phyloP scores from a whole-genome alignment of 2,888 invertebrate genomes.

The Hedya salicella region DNA sequence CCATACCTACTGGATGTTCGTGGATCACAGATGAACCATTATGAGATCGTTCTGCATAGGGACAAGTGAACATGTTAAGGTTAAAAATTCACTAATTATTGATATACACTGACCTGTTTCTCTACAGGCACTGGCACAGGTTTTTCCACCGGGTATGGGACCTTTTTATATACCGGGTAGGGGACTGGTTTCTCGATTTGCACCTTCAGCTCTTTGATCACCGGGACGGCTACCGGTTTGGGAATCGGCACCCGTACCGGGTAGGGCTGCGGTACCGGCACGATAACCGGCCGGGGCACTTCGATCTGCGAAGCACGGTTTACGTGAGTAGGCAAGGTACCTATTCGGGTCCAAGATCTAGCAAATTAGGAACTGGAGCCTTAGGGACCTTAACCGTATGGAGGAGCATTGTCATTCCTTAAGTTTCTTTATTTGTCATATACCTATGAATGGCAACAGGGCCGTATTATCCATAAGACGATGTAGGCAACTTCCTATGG shows the following conservation, averaged over 20 bases:
- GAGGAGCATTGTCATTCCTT: no score
- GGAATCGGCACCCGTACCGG: conserved; percentile 90
- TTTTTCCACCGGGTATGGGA: conserved; percentile 90
- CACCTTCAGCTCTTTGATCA: conserved; percentile 85
- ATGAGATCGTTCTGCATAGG: no score
- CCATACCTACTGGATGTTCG: no score
- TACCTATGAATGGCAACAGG: no score
- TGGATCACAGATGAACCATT: no score
- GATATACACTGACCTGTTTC: conserved; percentile 85
- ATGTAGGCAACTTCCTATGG: no score
- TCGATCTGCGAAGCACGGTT: conserved; percentile 85
- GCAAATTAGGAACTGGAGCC: background rate
- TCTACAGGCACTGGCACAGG: conserved; percentile 89
- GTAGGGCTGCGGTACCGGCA: conserved; percentile 90
- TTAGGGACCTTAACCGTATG: no score
- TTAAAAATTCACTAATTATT: background rate
- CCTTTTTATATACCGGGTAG: conserved; percentile 88
- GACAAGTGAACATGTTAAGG: no score
- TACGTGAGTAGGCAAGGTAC: background rate
- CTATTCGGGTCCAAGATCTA: background rate
- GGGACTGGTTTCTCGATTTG: conserved; percentile 87
- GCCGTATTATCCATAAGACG: no score
- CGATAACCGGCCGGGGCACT: conserved; percentile 90
- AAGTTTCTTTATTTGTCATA: no score
- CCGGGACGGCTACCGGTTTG: conserved; percentile 88